Conservation (phyloP, 53 echinoderm and acorn worm genomes). For the Pentamera pediparva region DNA sequence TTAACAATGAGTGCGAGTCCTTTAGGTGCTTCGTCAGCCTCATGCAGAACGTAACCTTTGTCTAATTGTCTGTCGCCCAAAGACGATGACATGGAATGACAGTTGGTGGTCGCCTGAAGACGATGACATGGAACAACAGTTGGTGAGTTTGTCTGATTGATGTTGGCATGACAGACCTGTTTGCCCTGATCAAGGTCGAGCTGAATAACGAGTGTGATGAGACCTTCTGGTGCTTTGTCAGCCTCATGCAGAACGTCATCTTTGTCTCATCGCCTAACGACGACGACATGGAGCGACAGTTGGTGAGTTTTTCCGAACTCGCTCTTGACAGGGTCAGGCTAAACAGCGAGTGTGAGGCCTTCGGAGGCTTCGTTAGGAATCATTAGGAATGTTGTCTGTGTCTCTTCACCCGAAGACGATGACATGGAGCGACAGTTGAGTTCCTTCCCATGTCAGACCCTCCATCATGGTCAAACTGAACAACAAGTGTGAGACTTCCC, state of each 20-base stretch:
- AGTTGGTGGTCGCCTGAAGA: conserved; percentile 95
- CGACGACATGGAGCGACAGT: conserved; percentile 96
- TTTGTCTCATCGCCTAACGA: conserved; percentile 96
- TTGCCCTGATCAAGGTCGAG: conserved; percentile 85
- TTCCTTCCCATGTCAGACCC: neutral
- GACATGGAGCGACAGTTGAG: neutral
- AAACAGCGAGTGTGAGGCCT: conserved; percentile 8
- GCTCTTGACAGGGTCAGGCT: neutral
- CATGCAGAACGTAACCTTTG: conserved; percentile 88
- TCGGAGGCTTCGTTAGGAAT: conserved; percentile 95
- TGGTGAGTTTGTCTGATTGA: conserved; percentile 67
- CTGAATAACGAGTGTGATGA: conserved; percentile 86
- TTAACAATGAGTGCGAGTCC: conserved; percentile 82
- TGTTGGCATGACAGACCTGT: conserved; percentile 93
- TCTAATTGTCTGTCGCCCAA: conserved; percentile 92
- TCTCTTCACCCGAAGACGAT: no score
- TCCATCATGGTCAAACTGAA: conserved; percentile 52
- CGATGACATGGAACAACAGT: conserved; percentile 95
- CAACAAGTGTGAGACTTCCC: neutral
- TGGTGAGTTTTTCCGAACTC: conserved; percentile 49
- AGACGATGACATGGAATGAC: conserved; percentile 97
- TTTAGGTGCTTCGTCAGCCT: conserved; percentile 97
- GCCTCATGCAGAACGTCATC: conserved; percentile 88
- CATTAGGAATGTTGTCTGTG: conserved; percentile 76
- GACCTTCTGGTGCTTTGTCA: conserved; percentile 94